A percentile compares a stretch with the other conserved stretches of the same genome.
Conservation (phyloP, 2,797 vertebrate species). For the Diplodus sargus region DNA sequence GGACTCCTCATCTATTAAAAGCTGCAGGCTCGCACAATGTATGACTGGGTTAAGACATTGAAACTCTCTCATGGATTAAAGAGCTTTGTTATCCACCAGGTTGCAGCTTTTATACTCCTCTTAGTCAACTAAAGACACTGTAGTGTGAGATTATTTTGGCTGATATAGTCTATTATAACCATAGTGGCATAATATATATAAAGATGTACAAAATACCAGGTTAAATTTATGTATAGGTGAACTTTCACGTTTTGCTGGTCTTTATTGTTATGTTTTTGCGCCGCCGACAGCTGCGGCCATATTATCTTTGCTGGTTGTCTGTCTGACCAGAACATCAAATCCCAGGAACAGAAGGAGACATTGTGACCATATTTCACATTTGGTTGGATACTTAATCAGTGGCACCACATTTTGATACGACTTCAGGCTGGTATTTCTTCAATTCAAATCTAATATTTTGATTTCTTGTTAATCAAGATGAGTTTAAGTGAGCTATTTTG, state of each 20-base stretch:
- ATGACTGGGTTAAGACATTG: slow-evolving; percentile 1
- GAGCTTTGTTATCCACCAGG: background rate
- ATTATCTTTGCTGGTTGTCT: no score
- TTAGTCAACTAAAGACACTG: background rate
- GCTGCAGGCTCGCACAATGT: background rate
- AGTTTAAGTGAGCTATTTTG: background rate
- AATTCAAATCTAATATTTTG: no score
- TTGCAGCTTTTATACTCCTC: slow-evolving; percentile 6
- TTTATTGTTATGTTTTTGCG: no score
- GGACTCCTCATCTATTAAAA: slow-evolving; percentile 11
- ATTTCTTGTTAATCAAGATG: background rate
- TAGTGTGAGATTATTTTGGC: background rate
- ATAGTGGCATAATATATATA: no score
- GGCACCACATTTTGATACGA: no score
- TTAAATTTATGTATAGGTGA: no score
- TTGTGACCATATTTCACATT: no score
- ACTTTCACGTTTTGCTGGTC: background rate
- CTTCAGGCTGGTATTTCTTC: no score
- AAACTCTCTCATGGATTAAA: slow-evolving; percentile 18
- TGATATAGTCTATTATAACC: background rate
- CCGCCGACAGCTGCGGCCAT: no score
- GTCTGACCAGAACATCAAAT: no score
- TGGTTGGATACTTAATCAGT: no score
- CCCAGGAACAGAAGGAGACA: no score
- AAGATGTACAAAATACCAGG: background rate